Evolutionary conservation across 2,797 vertebrate species (phyloP).

Genomic region (Clamator glandarius): DNA sequence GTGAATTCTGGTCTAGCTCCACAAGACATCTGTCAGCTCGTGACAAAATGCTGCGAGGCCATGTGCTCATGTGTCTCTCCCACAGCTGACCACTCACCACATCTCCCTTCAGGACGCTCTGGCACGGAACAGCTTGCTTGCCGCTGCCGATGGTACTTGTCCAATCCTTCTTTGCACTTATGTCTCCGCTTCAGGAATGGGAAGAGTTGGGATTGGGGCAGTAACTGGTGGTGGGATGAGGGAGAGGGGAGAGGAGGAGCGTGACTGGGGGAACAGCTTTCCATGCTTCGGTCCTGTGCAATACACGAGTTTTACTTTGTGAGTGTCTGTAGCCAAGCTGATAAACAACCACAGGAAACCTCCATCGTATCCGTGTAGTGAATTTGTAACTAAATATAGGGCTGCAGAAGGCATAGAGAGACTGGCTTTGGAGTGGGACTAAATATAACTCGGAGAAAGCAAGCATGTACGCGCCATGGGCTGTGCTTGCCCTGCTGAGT

Average conservation of each 20-base stretch:
- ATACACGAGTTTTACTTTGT: fast-evolving
- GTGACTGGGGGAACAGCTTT: fast-evolving
- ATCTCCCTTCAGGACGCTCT: neutral
- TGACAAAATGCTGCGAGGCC: fast-evolving
- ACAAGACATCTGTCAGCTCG: neutral
- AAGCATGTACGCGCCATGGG: neutral
- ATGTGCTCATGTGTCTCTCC: neutral
- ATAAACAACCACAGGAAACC: conserved; percentile 16
- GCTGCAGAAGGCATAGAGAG: neutral
- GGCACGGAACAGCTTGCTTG: fast-evolving
- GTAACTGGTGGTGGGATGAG: neutral
- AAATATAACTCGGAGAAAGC: neutral
- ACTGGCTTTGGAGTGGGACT: neutral
- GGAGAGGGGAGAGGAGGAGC: neutral
- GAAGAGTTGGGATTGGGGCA: neutral
- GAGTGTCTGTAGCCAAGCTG: neutral
- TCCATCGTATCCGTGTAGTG: neutral
- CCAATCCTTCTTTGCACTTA: fast-evolving
- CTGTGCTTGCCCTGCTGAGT: neutral
- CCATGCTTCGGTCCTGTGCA: neutral
- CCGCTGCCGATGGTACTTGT: neutral
- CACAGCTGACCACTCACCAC: fast-evolving
- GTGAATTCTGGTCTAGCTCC: neutral
- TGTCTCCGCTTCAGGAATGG: neutral
- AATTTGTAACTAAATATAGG: neutral